Conservation (phyloP, 2,888 invertebrate genomes). For the Drosophila paucipuncta region DNA sequence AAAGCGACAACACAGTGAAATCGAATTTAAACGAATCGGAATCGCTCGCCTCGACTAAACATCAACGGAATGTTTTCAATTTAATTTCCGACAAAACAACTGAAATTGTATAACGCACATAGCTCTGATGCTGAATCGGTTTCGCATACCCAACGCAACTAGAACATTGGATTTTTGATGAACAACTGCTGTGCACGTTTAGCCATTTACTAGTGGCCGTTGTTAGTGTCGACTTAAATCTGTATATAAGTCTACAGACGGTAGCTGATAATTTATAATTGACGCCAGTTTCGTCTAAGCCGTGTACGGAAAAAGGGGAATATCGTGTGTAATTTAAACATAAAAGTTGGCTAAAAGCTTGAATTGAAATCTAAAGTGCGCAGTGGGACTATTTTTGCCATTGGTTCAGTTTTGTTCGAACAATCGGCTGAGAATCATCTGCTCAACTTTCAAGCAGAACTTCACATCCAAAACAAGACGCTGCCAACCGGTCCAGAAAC, state of each 20-base stretch:
- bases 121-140: not conserved
- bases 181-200: slow-evolving; percentile 62
- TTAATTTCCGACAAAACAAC: slow-evolving; percentile 5
- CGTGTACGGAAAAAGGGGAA: not conserved
- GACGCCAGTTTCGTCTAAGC: slow-evolving; percentile 19
- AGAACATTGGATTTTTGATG: slow-evolving; percentile 39
- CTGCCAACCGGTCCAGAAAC: not conserved
- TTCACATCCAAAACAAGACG: not conserved
- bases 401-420: slow-evolving; percentile 11
- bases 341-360: slow-evolving; percentile 19
- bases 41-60: slow-evolving; percentile 12
- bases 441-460: not conserved
- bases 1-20: slow-evolving; percentile 40
- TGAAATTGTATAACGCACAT: not conserved
- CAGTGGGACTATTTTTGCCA: slow-evolving; percentile 9
- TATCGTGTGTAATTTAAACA: not conserved
- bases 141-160: not conserved
- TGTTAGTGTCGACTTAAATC: not conserved
- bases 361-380: slow-evolving; percentile 18
- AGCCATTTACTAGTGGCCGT: not conserved
- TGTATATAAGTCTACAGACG: slow-evolving; percentile 40
- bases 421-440: slow-evolving; percentile 37
- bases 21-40: slow-evolving; percentile 44
- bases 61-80: slow-evolving; percentile 28
- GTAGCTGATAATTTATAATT: slow-evolving; percentile 45